Evolutionary conservation across 2,888 invertebrate species (phyloP), one percentile per base, ranked within the genome.

Genomic region (Scaptomyza reducta): DNA sequence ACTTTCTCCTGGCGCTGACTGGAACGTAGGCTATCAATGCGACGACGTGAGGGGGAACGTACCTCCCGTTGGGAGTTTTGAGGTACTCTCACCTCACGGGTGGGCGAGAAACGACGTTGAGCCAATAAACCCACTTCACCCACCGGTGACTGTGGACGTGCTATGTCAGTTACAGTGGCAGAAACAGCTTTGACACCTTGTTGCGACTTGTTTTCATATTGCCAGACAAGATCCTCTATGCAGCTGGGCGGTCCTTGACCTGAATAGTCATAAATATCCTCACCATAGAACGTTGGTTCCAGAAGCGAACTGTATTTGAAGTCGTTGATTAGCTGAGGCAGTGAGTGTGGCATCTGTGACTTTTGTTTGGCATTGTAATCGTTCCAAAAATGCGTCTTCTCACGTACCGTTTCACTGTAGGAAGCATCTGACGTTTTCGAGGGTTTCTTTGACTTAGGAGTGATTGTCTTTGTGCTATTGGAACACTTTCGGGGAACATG

Each of bases 321-420:
- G 74, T 95, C 93, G 2, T 33, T 53, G 94, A 93, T 41, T 95
- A 92, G 87, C 95, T 84, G 75, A 4, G 96, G 71, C 68, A 72
- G 60, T 35, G 59, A 33, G 94, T 93, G 86, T 0, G 47, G 61
- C 11, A 40, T 95, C 87, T 5, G 93, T 92, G 51, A 16, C 11
- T 9, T 94, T 94, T 31, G 91, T 91, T 65, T 80, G 51, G 78
- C 69, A 47, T 89, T 89, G 59, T 77, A 88, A 10, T 85, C 88
- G 75, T 95, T 94, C 88, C 96, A 95, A 85, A 94, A 94, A 89
- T 93, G 93, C 0, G 95, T 94, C 88, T 94, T 95, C 88, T 96
- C 95, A 50, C 94, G 91, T 16, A 96, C 94, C 54, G 94, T 93
- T 1, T 94, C 93, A 70, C 92, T 93, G 68, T 93, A 93, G 44